Evolutionary conservation across 2,113 vertebrate species (phyloP).

Genomic region (Poeciliopsis occidentalis): DNA sequence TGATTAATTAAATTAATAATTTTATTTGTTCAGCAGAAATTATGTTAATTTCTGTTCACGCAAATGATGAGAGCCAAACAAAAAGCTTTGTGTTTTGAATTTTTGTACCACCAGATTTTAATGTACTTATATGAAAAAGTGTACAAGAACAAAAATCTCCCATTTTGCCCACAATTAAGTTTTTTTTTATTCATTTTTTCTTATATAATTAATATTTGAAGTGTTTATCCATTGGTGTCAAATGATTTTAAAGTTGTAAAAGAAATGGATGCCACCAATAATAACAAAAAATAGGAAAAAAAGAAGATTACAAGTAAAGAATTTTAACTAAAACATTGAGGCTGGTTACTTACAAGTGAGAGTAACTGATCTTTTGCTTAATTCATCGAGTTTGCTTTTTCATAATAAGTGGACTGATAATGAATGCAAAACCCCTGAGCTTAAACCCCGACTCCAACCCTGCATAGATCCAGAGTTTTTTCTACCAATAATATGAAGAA

Average conservation of each 20-base stretch:
- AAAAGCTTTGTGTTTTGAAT: too few relatives aligned
- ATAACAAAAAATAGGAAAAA: neutral
- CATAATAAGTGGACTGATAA: neutral
- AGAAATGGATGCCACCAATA: too few relatives aligned
- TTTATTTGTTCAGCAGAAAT: too few relatives aligned
- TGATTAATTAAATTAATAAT: too few relatives aligned
- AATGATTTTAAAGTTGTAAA: neutral
- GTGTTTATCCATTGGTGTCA: neutral
- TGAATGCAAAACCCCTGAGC: neutral
- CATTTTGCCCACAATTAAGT: too few relatives aligned
- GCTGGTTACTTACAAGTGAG: neutral
- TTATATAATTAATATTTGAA: neutral
- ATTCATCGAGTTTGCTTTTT: neutral
- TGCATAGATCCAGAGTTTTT: neutral
- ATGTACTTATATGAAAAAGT: too few relatives aligned
- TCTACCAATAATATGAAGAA: constrained; percentile 29
- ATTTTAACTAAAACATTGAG: neutral
- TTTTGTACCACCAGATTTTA: too few relatives aligned
- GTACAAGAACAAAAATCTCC: too few relatives aligned
- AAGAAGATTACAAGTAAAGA: neutral
- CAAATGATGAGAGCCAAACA: too few relatives aligned
- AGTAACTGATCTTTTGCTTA: neutral
- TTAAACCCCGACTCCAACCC: neutral
- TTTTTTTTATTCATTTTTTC: too few relatives aligned
- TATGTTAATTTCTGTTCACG: too few relatives aligned